Conservation (phyloP, 1,140 invertebrate genomes). For the Tetragonula clypearis region DNA sequence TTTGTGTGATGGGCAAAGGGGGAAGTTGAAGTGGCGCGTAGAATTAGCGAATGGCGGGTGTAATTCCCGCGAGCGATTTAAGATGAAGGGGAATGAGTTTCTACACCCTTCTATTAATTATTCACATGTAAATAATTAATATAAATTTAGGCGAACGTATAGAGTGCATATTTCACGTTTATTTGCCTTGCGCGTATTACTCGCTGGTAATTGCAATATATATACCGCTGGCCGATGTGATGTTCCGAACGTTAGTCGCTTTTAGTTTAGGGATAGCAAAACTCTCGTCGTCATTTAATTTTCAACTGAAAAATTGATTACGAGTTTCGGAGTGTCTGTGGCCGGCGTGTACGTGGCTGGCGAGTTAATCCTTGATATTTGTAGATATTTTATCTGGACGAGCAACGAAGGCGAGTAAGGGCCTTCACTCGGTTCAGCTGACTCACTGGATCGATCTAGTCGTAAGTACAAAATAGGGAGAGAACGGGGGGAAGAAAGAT, state of each 20-base stretch:
- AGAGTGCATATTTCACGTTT: background rate
- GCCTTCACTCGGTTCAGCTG: conserved; percentile 20
- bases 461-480: conserved; percentile 39
- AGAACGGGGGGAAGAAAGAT: conserved; percentile 25
- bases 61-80: conserved; percentile 15
- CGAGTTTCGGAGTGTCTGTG: background rate
- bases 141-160: background rate
- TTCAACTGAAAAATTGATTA: background rate
- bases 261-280: background rate
- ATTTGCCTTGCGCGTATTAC: background rate
- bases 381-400: background rate
- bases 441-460: conserved; percentile 50
- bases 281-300: background rate
- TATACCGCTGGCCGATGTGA: background rate
- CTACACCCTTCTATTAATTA: background rate
- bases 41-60: conserved; percentile 3
- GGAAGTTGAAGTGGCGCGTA: conserved; percentile 9
- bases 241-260: background rate
- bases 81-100: conserved; percentile 3
- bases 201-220: background rate
- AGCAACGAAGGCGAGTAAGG: conserved; percentile 7
- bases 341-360: background rate
- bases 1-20: conserved; percentile 9
- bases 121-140: conserved; percentile 25
- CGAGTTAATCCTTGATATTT: background rate